phyloP scores from a whole-genome alignment of 92 coral and sea anemone genomes.

The Hydrozoanthus gracilis region DNA sequence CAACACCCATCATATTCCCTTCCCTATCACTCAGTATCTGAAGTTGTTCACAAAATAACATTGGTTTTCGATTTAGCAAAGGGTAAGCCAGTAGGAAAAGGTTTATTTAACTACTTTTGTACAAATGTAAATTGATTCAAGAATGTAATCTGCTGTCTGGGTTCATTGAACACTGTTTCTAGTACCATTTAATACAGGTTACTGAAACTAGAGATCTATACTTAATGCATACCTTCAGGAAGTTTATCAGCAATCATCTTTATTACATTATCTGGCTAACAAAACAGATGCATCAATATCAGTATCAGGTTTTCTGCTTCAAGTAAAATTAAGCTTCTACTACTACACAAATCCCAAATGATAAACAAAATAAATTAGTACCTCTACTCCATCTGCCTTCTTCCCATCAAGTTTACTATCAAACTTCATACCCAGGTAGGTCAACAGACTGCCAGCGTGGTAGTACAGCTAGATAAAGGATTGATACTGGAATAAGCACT shows the following conservation, averaged over 20 bases:
- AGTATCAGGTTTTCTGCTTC: neutral
- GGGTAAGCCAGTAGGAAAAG: too few species aligned
- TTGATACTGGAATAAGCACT: neutral
- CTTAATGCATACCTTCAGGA: slow-evolving; percentile 22
- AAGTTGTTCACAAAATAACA: too few species aligned
- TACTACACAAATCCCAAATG: too few species aligned
- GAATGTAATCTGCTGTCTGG: too few species aligned
- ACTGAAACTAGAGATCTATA: neutral
- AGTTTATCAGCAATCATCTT: slow-evolving; percentile 46
- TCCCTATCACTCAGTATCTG: too few species aligned
- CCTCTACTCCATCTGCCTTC: slow-evolving; percentile 84
- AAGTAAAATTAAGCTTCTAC: too few species aligned
- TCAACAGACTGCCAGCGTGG: slow-evolving; percentile 93
- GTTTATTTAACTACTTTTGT: too few species aligned
- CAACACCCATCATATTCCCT: too few species aligned
- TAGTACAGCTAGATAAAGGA: slow-evolving; percentile 71
- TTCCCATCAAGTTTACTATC: slow-evolving; percentile 75
- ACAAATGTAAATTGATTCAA: too few species aligned
- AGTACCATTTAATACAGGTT: too few species aligned
- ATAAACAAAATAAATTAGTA: neutral
- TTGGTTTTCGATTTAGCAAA: too few species aligned
- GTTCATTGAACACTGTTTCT: too few species aligned
- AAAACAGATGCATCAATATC: neutral
- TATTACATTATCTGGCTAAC: slow-evolving; percentile 43
- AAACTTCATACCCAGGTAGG: slow-evolving; percentile 85